A percentile compares a stretch with the other conserved stretches of the same genome.
Conservation (phyloP, 2,888 invertebrate genomes). For the Notodonta dromedarius region DNA sequence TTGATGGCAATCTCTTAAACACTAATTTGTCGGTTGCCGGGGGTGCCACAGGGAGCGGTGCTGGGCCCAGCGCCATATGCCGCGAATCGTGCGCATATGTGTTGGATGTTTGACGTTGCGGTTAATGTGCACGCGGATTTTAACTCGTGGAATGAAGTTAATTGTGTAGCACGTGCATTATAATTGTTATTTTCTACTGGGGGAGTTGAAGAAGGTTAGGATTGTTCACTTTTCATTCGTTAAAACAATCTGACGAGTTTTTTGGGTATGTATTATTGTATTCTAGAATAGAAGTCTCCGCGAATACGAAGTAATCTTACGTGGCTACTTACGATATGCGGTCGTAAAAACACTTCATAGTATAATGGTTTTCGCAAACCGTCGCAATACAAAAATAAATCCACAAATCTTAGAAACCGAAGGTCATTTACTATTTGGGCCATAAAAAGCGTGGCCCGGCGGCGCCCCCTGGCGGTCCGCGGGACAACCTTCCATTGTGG, state of each 20-base stretch:
- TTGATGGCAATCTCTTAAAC: conserved; percentile 79
- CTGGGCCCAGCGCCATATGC: conserved; percentile 69
- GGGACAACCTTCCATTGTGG: conserved; percentile 61
- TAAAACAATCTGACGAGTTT: neutral
- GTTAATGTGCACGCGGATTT: conserved; percentile 21
- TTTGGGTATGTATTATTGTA: too few species aligned
- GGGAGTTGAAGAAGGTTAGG: neutral
- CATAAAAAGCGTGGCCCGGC: conserved; percentile 52
- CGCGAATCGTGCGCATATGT: conserved; percentile 43
- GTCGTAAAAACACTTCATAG: neutral
- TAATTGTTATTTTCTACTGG: conserved; percentile 58
- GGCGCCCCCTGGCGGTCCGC: conserved; percentile 39
- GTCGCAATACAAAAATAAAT: conserved; percentile 20
- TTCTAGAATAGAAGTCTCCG: too few species aligned
- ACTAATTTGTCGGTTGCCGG: conserved; percentile 67
- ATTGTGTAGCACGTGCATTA: conserved; percentile 51
- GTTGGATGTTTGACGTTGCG: conserved; percentile 26
- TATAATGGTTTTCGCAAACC: conserved; percentile 15
- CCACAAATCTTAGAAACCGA: conserved; percentile 39
- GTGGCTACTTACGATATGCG: too few species aligned
- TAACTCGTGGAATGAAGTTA: conserved; percentile 38
- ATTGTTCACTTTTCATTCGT: neutral
- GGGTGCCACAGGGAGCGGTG: conserved; percentile 26
- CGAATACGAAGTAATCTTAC: too few species aligned
- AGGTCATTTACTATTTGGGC: conserved; percentile 64